These are phyloP conservation scores for Camponotus vicinus DNA, from an alignment of 1,140 invertebrate species.

Conservation along the genomic window DNA sequence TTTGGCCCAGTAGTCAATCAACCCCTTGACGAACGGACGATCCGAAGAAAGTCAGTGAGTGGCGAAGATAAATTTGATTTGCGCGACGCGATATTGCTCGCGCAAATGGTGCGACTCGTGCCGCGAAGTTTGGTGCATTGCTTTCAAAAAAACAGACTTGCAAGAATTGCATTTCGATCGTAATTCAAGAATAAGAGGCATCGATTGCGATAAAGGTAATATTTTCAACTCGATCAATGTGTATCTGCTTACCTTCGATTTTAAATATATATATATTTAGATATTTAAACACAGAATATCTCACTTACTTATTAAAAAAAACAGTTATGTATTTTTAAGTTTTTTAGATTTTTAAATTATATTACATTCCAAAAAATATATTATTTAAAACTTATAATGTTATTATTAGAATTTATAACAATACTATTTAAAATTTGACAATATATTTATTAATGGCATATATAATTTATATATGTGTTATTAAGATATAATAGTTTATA, in stretches of 20 bases:
- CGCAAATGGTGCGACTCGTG: not conserved
- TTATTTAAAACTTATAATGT: no score
- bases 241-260: not conserved
- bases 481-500: no score
- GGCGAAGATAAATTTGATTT: not conserved
- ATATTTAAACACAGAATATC: not conserved
- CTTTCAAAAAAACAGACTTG: not conserved
- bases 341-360: not conserved
- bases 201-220: constrained; percentile 44
- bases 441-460: no score
- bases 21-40: constrained; percentile 69
- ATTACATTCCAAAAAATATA: no score
- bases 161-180: constrained; percentile 15
- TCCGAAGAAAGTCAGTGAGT: constrained; percentile 28
- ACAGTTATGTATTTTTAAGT: not conserved
- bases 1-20: constrained; percentile 79
- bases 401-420: no score
- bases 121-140: not conserved
- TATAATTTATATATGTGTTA: no score
- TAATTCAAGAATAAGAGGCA: constrained; percentile 26
- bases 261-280: not conserved
- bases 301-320: not conserved
- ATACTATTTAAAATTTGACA: no score
- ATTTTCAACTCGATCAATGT: not conserved
- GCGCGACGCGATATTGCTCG: not conserved